phyloP scores from a whole-genome alignment of 2,888 invertebrate species.

The Fragum sueziense region DNA sequence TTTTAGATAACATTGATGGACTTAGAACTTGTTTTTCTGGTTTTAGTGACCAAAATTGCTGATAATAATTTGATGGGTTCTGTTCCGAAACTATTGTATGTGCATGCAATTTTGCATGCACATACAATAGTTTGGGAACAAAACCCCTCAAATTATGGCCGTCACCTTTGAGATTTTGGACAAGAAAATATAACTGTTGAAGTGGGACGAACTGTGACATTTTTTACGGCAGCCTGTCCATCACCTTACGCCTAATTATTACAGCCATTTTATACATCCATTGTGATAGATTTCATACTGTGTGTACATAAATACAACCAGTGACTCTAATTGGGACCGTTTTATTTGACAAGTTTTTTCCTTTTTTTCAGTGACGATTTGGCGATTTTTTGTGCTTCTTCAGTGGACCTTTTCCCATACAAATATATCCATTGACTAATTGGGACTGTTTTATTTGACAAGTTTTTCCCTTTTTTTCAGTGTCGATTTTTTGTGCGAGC shows the following conservation, averaged over 20 bases:
- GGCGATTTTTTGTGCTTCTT: background rate
- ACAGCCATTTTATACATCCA: constrained; percentile 41
- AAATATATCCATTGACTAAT: constrained; percentile 34
- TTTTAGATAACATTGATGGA: too few relatives aligned
- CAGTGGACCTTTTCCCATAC: constrained; percentile 9
- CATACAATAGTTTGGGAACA: too few relatives aligned
- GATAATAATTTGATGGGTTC: background rate
- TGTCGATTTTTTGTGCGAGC: constrained; percentile 14
- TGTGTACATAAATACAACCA: constrained; percentile 18
- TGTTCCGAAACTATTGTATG: too few relatives aligned
- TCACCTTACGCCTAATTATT: constrained; percentile 33
- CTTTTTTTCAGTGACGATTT: too few relatives aligned
- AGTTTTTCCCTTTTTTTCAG: constrained; percentile 5
- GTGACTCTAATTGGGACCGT: constrained; percentile 51
- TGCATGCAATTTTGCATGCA: too few relatives aligned
- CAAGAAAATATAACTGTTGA: constrained; percentile 39
- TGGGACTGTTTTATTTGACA: constrained; percentile 36
- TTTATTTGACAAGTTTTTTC: constrained; percentile 12
- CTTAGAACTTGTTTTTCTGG: constrained; percentile 36
- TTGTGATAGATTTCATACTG: constrained; percentile 56
- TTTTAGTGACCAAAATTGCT: constrained; percentile 17
- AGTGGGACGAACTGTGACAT: constrained; percentile 54
- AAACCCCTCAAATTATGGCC: too few relatives aligned
- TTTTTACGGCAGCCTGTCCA: constrained; percentile 46
- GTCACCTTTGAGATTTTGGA: too few relatives aligned